phyloP scores from a whole-genome alignment of 2,797 vertebrate species.

The Gorsachius magnificus region DNA sequence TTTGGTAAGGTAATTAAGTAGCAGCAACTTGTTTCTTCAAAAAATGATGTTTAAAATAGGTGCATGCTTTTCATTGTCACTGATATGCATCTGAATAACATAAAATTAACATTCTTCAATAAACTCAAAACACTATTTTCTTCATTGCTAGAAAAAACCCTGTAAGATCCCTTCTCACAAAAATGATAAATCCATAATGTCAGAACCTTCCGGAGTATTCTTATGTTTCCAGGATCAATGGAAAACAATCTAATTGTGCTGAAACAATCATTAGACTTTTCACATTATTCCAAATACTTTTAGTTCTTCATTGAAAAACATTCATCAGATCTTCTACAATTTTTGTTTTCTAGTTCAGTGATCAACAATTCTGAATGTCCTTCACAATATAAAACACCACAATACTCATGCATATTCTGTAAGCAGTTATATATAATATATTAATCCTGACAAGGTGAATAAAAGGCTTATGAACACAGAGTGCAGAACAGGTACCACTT shows the following conservation, averaged over 20 bases:
- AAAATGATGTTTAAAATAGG: constrained; percentile 54
- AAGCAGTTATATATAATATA: constrained; percentile 20
- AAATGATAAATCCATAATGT: neutral
- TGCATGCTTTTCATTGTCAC: neutral
- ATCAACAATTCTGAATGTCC: constrained; percentile 22
- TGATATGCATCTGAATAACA: constrained; percentile 15
- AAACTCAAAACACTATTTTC: neutral
- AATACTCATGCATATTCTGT: neutral
- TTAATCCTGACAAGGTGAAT: constrained; percentile 18
- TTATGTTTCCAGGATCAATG: neutral
- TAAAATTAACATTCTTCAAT: constrained; percentile 32
- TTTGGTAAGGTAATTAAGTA: constrained; percentile 78
- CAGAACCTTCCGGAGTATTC: neutral
- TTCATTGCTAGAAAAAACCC: neutral
- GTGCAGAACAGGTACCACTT: neutral
- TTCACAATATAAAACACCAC: neutral
- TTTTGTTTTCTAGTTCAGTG: neutral
- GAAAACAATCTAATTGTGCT: neutral
- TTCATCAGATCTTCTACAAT: neutral
- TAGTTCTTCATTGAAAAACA: neutral
- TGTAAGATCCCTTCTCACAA: neutral
- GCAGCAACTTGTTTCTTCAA: constrained; percentile 76
- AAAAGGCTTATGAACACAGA: constrained; percentile 67
- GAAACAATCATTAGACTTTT: neutral
- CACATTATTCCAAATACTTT: neutral